These are phyloP conservation scores for Nemotelus pantherinus DNA, from an alignment of 2,888 invertebrate species.

Conservation along the genomic window DNA sequence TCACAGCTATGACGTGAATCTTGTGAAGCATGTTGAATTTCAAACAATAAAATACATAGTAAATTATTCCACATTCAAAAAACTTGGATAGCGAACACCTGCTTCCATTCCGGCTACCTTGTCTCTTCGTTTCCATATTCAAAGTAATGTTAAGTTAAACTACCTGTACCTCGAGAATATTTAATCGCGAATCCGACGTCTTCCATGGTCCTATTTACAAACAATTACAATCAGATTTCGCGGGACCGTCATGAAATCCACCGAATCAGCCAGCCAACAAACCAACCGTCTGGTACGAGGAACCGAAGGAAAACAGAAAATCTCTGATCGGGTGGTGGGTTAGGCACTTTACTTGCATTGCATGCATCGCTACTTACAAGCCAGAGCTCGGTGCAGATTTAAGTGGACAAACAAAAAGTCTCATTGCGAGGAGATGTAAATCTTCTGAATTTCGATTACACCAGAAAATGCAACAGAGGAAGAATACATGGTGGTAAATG, in stretches of 20 bases:
- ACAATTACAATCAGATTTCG: constrained; percentile 39
- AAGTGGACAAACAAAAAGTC: not conserved
- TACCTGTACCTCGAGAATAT: constrained; percentile 20
- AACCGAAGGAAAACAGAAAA: too few species aligned
- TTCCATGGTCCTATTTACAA: constrained; percentile 23
- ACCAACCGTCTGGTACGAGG: too few species aligned
- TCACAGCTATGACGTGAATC: too few species aligned
- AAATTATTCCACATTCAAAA: too few species aligned
- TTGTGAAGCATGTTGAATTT: too few species aligned
- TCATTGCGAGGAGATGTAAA: constrained; percentile 28
- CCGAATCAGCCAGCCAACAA: not conserved
- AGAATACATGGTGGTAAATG: not conserved
- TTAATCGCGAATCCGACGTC: constrained; percentile 18
- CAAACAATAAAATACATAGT: too few species aligned
- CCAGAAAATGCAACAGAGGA: constrained; percentile 11
- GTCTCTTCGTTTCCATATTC: not conserved
- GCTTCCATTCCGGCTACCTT: not conserved
- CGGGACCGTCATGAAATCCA: constrained; percentile 2
- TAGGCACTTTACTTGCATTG: too few species aligned
- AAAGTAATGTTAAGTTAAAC: not conserved
- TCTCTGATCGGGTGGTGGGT: too few species aligned
- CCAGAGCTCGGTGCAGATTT: too few species aligned
- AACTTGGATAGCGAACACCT: too few species aligned
- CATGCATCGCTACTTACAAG: too few species aligned
- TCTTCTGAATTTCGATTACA: constrained; percentile 19